phyloP scores from a whole-genome alignment of 2,797 vertebrate genomes.

The Morelia viridis region DNA sequence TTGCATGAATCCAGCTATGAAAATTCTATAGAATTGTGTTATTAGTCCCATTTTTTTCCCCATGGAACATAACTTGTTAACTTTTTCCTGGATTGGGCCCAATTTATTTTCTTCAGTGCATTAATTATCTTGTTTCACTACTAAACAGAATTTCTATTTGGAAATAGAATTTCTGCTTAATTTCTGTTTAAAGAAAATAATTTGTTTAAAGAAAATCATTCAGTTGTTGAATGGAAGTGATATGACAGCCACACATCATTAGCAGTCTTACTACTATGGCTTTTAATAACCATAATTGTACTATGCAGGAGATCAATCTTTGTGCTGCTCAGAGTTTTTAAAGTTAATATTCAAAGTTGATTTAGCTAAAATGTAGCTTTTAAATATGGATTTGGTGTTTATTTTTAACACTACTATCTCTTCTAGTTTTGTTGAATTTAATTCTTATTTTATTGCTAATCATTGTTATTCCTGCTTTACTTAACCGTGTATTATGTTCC shows the following conservation, averaged over 20 bases:
- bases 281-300: not conserved
- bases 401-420: not conserved
- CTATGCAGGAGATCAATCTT: not conserved
- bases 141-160: not conserved
- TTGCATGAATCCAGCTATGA: too few species aligned
- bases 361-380: constrained; percentile 1
- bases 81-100: not conserved
- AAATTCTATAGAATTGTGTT: not conserved
- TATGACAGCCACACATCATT: not conserved
- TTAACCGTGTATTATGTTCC: not conserved
- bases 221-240: not conserved
- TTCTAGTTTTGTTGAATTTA: not conserved
- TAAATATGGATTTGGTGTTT: not conserved
- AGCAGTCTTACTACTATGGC: not conserved
- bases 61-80: not conserved
- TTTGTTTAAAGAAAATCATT: not conserved
- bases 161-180: not conserved
- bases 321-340: not conserved
- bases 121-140: not conserved
- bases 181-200: not conserved
- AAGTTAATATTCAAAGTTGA: constrained; percentile 2
- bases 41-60: not conserved
- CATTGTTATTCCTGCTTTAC: not conserved
- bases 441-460: not conserved
- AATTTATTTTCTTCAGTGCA: not conserved